Percentiles rank a stretch among this genome's conserved stretches.
Evolutionary conservation across 1,140 invertebrate genomes (phyloP).

Genomic region (Drosophila ogumai): DNA sequence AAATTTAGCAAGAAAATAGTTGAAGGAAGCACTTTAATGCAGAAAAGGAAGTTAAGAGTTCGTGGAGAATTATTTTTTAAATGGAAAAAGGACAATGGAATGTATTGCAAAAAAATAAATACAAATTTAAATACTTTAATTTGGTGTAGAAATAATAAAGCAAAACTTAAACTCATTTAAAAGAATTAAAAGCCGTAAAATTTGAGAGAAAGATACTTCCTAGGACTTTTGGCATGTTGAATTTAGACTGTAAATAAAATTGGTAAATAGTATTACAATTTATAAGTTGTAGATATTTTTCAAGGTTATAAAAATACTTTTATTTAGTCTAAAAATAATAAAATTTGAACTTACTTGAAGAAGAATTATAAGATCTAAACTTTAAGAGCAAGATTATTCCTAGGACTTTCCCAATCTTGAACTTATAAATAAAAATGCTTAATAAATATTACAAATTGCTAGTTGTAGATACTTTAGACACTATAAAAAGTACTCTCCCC

Average conservation of each 20-base stretch:
- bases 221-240: too few relatives aligned
- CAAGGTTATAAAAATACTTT: neutral
- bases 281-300: too few relatives aligned
- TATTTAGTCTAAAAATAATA: neutral
- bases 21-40: constrained; percentile 60
- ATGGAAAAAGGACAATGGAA: neutral
- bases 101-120: neutral
- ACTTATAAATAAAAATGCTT: too few relatives aligned
- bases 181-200: accelerated
- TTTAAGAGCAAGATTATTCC: neutral
- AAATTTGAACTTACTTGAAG: neutral
- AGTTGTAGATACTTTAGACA: neutral
- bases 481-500: too few relatives aligned
- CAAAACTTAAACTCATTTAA: neutral
- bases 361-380: neutral
- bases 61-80: neutral
- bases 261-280: too few relatives aligned
- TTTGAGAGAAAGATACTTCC: neutral
- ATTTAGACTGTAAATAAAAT: too few relatives aligned
- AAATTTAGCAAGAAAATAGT: constrained; percentile 63
- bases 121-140: neutral
- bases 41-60: neutral
- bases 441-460: too few relatives aligned
- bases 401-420: too few relatives aligned
- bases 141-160: neutral